Evolutionary conservation across 2,797 vertebrate species (phyloP).

Genomic region (Decapterus maruadsi): DNA sequence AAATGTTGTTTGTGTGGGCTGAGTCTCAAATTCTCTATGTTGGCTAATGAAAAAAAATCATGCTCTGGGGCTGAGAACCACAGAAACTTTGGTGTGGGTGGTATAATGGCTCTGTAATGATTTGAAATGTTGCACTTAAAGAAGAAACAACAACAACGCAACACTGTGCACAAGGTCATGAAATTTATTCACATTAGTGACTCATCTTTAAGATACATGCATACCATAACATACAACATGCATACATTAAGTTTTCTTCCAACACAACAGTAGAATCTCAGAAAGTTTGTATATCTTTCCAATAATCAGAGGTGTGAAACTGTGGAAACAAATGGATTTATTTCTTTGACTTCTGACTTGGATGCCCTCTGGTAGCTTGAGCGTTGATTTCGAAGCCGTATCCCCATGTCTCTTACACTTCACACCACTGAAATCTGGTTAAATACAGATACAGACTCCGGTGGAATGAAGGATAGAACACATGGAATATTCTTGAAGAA

Average conservation of each 20-base stretch:
- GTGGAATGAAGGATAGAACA: conserved; percentile 99
- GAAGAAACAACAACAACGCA: conserved; percentile 24
- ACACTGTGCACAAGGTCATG: conserved; percentile 53
- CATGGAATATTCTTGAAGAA: conserved; percentile 87
- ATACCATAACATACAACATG: background rate
- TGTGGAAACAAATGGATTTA: conserved; percentile 1
- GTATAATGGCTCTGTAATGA: conserved; percentile 69
- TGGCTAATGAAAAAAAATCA: conserved; percentile 70
- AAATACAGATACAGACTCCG: conserved; percentile 96
- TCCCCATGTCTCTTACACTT: conserved; percentile 97
- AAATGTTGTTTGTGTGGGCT: conserved; percentile 80
- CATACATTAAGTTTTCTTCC: background rate
- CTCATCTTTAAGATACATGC: conserved; percentile 26
- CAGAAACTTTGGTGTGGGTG: conserved; percentile 72
- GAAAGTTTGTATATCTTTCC: background rate
- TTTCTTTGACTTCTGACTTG: conserved; percentile 14
- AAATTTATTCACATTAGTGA: conserved; percentile 65
- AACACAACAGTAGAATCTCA: background rate
- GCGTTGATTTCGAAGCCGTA: conserved; percentile 49
- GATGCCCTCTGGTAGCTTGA: conserved; percentile 12
- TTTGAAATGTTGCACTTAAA: conserved; percentile 63
- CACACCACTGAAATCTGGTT: conserved; percentile 99
- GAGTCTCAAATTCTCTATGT: conserved; percentile 66
- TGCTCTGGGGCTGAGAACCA: conserved; percentile 65
- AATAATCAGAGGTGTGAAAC: background rate